A percentile compares a stretch with the other conserved stretches of the same genome.
Conservation (phyloP, 2,113 vertebrate species). For the Grammatotria lemairii region DNA sequence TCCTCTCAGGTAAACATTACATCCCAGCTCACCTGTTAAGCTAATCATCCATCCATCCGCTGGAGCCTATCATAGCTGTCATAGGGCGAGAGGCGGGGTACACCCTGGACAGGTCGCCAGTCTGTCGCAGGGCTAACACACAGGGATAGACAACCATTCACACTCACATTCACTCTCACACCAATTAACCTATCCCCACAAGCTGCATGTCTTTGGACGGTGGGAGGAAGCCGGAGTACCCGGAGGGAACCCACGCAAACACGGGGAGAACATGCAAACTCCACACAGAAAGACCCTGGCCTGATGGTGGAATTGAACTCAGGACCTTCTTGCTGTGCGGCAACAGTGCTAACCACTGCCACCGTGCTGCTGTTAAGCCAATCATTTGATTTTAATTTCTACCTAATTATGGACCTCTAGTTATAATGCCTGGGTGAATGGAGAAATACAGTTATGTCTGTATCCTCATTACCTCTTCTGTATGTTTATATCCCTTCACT, state of each 20-base stretch:
- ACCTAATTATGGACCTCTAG: background rate
- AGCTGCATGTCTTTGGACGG: background rate
- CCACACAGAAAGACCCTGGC: background rate
- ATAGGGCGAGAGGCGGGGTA: background rate
- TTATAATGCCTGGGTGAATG: background rate
- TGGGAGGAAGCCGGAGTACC: background rate
- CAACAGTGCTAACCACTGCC: background rate
- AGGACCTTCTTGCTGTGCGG: background rate
- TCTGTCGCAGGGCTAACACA: background rate
- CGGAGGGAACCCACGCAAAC: background rate
- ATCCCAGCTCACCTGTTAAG: background rate
- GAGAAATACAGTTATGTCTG: background rate
- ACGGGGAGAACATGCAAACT: background rate
- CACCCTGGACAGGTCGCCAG: background rate
- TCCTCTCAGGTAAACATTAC: constrained; percentile 88
- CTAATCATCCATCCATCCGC: background rate
- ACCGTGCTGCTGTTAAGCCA: background rate
- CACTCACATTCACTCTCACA: background rate
- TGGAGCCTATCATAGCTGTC: background rate
- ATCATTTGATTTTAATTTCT: background rate
- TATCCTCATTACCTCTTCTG: background rate
- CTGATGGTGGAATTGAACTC: background rate
- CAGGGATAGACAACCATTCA: background rate
- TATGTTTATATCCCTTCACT: background rate
- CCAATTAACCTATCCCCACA: background rate